Base-by-base conservation (phyloP, 2,888 invertebrate species). In the Tiliacea citrago region DNA sequence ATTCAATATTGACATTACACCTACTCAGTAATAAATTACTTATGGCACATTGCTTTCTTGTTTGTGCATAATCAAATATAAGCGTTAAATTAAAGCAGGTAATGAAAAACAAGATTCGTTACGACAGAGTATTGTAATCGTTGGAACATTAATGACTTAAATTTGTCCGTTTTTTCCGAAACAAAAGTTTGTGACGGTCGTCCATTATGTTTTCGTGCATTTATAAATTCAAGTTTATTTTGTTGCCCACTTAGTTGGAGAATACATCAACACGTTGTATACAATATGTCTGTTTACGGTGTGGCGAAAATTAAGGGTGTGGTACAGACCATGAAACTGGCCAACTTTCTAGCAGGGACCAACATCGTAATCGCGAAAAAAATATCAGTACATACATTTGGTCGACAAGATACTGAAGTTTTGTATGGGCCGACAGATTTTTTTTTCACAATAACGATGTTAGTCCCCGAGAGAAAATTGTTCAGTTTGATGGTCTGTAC, bases 1-100 rank as follows among this genome's bases (percentile, higher is more conserved):
- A 69, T 72, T 70, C 60, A 82, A 80, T 82, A 80, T 84, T 80
- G 55, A 83, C 84, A 80, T 75, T 68, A 75, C 81, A 80, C 62
- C 63, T 65, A 53, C 84, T 69, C 72, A 57, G 81, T 63, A 42
- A 76, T 82, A 80, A 82, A 84, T 84, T 72, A 63, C 84, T 67
- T 80, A 70, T 69, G 62, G 75, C 72, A 63, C 82, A 60, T 73
- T 84, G 69, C 81, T 81, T 84, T 70, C 82, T 68, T 84, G 76
- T 84, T 84, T 67, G 55, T 61, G 58, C 73, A 68, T 81, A 63
- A 81, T 76, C 69, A 82, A 73, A 65, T 67, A 60, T 61, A 69
- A 73, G 84, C 81, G 81, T 72, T 67, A 80, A 83, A 80, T 79
- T 82, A 79, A 75, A 68, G 51, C 60, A 67, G 49, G 68, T 72